Evolutionary conservation across 2,888 invertebrate genomes (phyloP), one percentile per base, ranked within the genome.

Genomic region (Hoplodrina ambigua): DNA sequence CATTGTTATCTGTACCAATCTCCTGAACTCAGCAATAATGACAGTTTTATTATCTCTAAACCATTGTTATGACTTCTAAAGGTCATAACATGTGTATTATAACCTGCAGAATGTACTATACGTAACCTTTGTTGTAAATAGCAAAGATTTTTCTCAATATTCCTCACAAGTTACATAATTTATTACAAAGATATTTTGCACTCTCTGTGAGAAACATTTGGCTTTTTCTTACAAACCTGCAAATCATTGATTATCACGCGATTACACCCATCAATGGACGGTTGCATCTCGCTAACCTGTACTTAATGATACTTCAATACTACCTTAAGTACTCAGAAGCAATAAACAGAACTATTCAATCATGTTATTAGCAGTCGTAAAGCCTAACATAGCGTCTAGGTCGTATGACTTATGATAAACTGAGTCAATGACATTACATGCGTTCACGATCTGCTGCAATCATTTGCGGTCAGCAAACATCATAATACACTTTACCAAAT

Each of bases 391-490:
- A 85, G 77, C 82, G 80, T 84, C 87, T 88, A 88, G 88, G 85
- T 84, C 86, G 80, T 82, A 88, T 86, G 86, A 86, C 86, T 90
- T 89, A 90, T 89, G 87, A 89, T 92, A 83, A 81, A 92, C 89
- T 92, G 87, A 92, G 92, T 91, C 91, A 93, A 90, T 89, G 93
- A 91, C 92, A 92, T 89, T 86, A 85, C 82, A 87, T 88, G 86
- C 84, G 85, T 78, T 68, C 83, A 79, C 72, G 62, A 77, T 80
- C 55, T 74, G 75, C 67, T 66, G 57, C 61, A 57, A 64, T 76
- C 37, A 74, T 75, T 66, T 77, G 68, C 78, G 56, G 17, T 72
- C 66, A 80, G 17, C 25, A 54, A 61, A 59, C 30, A 37, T 71
- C 52, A 71, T 63, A 65, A 66, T 74, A 54, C 57, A 77, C 80